These are phyloP conservation scores for Eulemur coronatus DNA, from an alignment of 2,797 vertebrate genomes.

Conservation along the genomic window DNA sequence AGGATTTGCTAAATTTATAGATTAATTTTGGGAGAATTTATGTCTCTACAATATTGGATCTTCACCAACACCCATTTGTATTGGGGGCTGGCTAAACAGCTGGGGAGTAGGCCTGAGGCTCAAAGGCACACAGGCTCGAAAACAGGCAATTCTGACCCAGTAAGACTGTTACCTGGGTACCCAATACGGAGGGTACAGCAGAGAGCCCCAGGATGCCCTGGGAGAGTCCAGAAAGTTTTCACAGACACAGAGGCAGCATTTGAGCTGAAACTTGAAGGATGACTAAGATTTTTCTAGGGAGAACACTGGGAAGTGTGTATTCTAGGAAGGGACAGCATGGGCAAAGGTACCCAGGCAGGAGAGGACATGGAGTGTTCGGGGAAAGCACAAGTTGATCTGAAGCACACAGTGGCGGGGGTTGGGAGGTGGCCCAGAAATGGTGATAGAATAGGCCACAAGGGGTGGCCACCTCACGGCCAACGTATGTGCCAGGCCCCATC, in stretches of 20 bases:
- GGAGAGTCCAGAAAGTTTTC: neutral
- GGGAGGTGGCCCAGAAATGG: neutral
- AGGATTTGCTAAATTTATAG: slow-evolving; percentile 53
- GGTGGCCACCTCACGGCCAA: neutral
- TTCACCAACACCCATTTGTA: slow-evolving; percentile 32
- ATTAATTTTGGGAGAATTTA: slow-evolving; percentile 61
- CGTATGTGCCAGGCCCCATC: neutral
- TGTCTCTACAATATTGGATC: neutral
- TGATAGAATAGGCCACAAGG: neutral
- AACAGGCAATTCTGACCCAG: neutral
- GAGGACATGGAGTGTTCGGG: neutral
- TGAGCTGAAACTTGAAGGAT: neutral
- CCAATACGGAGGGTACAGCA: neutral
- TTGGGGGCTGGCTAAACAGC: neutral
- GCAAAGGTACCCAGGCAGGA: neutral
- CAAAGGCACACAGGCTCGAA: neutral
- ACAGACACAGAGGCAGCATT: neutral
- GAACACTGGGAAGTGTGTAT: neutral
- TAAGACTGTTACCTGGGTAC: neutral
- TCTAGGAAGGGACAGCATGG: neutral
- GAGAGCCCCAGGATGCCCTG: neutral
- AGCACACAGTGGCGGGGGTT: neutral
- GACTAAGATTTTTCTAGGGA: slow-evolving; percentile 40
- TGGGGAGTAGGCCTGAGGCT: neutral
- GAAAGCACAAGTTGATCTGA: neutral